phyloP scores from a whole-genome alignment of 2,888 invertebrate genomes.

The Galerucella pusilla region DNA sequence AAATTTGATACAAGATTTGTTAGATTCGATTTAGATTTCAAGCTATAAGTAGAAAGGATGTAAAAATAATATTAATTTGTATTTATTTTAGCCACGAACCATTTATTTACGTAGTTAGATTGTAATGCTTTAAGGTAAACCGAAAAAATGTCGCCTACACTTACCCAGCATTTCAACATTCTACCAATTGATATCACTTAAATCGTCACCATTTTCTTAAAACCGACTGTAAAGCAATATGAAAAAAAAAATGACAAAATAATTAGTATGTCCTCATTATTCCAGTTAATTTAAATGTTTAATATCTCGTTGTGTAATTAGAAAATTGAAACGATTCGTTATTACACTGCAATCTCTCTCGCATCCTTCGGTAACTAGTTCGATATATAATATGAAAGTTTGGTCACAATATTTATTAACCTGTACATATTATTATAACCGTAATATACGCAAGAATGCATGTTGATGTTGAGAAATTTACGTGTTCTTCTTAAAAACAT shows the following conservation, averaged over 20 bases:
- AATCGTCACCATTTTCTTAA: background rate
- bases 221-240: background rate
- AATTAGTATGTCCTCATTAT: background rate
- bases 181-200: background rate
- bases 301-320: background rate
- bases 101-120: too few relatives aligned
- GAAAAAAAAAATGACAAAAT: background rate
- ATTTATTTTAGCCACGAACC: too few relatives aligned
- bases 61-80: too few relatives aligned
- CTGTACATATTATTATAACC: background rate
- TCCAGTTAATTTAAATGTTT: background rate
- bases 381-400: background rate
- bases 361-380: slow-evolving; percentile 5
- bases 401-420: background rate
- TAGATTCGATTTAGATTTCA: too few relatives aligned
- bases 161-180: background rate
- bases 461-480: background rate
- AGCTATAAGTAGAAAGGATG: too few relatives aligned
- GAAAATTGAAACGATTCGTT: background rate
- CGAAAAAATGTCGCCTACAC: too few relatives aligned
- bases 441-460: background rate
- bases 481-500: too few relatives aligned
- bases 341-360: background rate
- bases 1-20: too few relatives aligned
- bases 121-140: too few relatives aligned